Evolutionary conservation across 2,113 vertebrate species (phyloP).

Genomic region (Ascaphus truei): DNA sequence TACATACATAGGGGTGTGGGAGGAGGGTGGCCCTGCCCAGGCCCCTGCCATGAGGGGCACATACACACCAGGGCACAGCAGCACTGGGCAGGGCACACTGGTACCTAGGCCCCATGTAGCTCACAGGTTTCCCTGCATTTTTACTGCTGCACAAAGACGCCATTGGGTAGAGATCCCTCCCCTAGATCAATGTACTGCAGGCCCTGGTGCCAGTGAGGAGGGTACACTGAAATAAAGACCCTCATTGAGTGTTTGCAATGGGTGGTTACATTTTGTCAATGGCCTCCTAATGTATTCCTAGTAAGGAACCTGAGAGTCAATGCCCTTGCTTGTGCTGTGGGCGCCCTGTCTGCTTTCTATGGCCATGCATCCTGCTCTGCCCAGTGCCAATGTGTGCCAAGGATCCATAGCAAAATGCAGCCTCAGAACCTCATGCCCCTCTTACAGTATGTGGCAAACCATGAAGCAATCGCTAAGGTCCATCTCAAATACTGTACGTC

Average conservation of each 20-base stretch:
- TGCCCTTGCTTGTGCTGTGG: background rate
- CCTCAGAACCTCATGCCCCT: background rate
- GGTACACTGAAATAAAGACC: background rate
- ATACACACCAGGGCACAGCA: background rate
- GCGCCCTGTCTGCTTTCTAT: background rate
- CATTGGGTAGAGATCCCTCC: no score
- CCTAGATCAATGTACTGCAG: no score
- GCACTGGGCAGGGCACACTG: background rate
- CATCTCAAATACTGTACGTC: no score
- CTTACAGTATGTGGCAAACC: background rate
- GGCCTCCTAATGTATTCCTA: background rate
- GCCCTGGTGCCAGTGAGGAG: background rate
- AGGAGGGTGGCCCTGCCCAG: background rate
- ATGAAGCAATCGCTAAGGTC: background rate
- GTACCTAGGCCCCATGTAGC: background rate
- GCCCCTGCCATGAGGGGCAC: background rate
- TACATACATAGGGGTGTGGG: background rate
- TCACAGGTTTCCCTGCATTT: background rate
- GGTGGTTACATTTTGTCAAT: slow-evolving; percentile 3
- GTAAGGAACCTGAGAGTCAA: no score
- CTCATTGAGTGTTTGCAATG: background rate
- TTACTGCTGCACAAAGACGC: background rate
- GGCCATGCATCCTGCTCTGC: background rate
- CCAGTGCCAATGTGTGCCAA: background rate
- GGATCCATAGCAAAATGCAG: no score